Base-by-base conservation (phyloP, 2,888 invertebrate genomes). In the Volucella bombylans region DNA sequence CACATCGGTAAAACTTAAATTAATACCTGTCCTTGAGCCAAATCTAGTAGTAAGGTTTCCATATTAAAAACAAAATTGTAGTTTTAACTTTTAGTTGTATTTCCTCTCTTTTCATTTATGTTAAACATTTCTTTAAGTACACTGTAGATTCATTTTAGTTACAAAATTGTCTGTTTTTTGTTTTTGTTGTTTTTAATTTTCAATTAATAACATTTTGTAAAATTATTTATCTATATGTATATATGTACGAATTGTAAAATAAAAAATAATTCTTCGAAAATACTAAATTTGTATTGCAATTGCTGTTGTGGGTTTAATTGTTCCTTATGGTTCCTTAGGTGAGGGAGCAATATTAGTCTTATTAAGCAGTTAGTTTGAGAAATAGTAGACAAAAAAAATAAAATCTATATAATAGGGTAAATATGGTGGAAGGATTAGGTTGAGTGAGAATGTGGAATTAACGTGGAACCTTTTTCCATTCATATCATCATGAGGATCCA, bases 401-500 rank as follows among this genome's bases (percentile, higher is more conserved):
- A 0, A 23, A 23, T 23, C 18, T 10, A 45, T 72, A 45, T 45
- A 23, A 50, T 10, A 41, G 45, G 11, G 47, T 59, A 55, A 47
- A 8, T 52, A 12, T 39, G 31, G 38, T 71, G 69, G 69, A 80
- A 65, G 64, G 68, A 59, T 65, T 69, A 80, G 50, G 50, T 31
- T 61, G 39, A 45, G 54, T 61, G 65, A 50, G 79, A 68, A 52
- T 55, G n/a, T 64, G 47, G 45, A 52, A 14, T 38, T 67, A 73
- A 61, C 47, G 72, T 54, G 62, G 52, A 18, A 52, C 23, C 49
- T 68, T 59, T 50, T n/a, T 65, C 81, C 69, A 81, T 74, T 81
- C 67, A 85, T 78, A 88, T 87, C 89, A 91, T 92, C 92, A 92
- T 89, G 92, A 92, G 77, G 92, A 92, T 74, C 99, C 99, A 90